Evolutionary conservation across 2,113 vertebrate genomes (phyloP).

Genomic region (Rhadina sibilatrix): DNA sequence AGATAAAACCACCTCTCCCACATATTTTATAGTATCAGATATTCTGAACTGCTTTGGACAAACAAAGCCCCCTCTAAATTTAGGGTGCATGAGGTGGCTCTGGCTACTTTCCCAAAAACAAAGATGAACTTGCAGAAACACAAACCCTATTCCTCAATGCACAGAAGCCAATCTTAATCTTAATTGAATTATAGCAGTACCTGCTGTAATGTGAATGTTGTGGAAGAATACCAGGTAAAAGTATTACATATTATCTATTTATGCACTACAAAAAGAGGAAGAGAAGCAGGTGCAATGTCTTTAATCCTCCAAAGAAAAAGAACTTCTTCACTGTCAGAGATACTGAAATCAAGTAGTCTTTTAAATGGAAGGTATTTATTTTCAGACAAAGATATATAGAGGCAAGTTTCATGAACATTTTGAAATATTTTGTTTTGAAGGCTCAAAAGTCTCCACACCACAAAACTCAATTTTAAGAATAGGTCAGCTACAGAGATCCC

Average conservation of each 20-base stretch:
- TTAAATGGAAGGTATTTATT: background rate
- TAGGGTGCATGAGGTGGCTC: background rate
- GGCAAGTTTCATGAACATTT: background rate
- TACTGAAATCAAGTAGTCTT: background rate
- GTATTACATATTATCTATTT: background rate
- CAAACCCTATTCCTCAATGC: background rate
- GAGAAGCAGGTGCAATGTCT: background rate
- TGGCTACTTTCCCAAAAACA: slow-evolving; percentile 18
- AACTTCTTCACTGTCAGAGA: background rate
- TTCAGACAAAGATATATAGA: background rate
- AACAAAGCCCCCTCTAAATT: slow-evolving; percentile 6
- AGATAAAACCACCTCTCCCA: slow-evolving; percentile 16
- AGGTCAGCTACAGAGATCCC: background rate
- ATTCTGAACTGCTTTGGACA: background rate
- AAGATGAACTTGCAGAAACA: background rate
- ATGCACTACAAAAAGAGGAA: background rate
- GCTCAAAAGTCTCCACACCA: background rate
- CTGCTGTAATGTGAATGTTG: background rate
- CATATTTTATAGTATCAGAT: slow-evolving; percentile 3
- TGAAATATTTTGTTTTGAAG: background rate
- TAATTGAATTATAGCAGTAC: background rate
- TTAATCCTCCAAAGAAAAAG: background rate
- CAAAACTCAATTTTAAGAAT: background rate
- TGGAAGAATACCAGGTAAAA: background rate
- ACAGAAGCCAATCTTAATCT: background rate